These are phyloP conservation scores for Drosophila leonis DNA, from an alignment of 2,888 invertebrate species.

Conservation along the genomic window DNA sequence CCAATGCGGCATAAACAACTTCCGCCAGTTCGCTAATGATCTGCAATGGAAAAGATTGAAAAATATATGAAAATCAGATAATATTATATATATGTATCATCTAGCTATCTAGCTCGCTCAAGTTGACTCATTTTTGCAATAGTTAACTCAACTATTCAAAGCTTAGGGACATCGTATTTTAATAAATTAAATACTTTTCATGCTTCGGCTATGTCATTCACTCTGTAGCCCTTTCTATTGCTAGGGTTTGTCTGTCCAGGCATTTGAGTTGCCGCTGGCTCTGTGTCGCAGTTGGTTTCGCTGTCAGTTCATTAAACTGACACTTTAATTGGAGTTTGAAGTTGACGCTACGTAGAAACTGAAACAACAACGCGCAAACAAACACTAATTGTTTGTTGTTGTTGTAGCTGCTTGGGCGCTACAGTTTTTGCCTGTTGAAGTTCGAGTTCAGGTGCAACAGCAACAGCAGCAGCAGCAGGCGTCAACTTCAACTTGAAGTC, in stretches of 20 bases:
- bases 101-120: not conserved
- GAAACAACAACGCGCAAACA: slow-evolving; percentile 51
- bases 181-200: not conserved
- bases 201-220: slow-evolving; percentile 4
- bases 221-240: slow-evolving; percentile 13
- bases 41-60: slow-evolving; percentile 86
- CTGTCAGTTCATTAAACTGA: slow-evolving; percentile 78
- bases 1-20: slow-evolving; percentile 94
- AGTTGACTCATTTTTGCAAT: not conserved
- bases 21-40: slow-evolving; percentile 92
- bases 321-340: slow-evolving; percentile 80
- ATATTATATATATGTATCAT: not conserved
- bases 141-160: slow-evolving; percentile 8
- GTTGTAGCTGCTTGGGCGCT: slow-evolving; percentile 28
- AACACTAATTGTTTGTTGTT: slow-evolving; percentile 57
- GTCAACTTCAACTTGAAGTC: slow-evolving; percentile 39
- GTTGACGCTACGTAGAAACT: slow-evolving; percentile 74
- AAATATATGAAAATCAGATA: not conserved
- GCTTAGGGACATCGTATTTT: slow-evolving; percentile 47
- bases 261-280: slow-evolving; percentile 12
- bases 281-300: slow-evolving; percentile 21
- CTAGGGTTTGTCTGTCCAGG: slow-evolving; percentile 24
- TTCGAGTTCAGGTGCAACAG: slow-evolving; percentile 75
- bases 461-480: slow-evolving; percentile 37
- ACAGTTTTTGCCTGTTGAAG: slow-evolving; percentile 53